A percentile compares a stretch with the other conserved stretches of the same genome.
These are phyloP conservation scores for Thelaira solivaga DNA, from an alignment of 2,888 invertebrate genomes.

Conservation along the genomic window DNA sequence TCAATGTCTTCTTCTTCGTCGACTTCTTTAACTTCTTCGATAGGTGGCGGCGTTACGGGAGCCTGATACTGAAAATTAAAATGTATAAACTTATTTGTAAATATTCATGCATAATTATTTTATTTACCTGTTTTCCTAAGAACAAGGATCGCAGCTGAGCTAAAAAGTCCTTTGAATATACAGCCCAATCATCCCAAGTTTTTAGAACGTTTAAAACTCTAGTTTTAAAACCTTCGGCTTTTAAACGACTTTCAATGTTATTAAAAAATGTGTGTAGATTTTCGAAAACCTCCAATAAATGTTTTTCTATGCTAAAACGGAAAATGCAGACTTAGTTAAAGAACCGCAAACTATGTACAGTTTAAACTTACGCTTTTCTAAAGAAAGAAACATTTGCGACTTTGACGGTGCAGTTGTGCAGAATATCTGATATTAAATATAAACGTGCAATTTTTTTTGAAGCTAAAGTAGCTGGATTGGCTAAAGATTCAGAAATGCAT, in stretches of 20 bases:
- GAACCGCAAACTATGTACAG: background rate
- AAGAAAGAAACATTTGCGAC: slow-evolving; percentile 97
- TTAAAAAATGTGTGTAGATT: slow-evolving; percentile 85
- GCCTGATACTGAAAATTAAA: slow-evolving; percentile 62
- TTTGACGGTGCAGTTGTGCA: slow-evolving; percentile 97
- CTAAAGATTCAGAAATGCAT: slow-evolving; percentile 91
- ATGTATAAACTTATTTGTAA: background rate
- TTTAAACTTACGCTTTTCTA: slow-evolving; percentile 84
- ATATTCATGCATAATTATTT: background rate
- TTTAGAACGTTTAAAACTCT: slow-evolving; percentile 92
- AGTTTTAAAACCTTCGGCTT: slow-evolving; percentile 97
- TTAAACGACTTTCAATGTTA: slow-evolving; percentile 87
- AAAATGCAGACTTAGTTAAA: background rate
- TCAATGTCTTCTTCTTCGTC: slow-evolving; percentile 76
- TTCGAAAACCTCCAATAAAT: slow-evolving; percentile 87
- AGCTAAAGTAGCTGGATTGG: slow-evolving; percentile 86
- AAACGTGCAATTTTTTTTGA: slow-evolving; percentile 94
- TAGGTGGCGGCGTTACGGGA: slow-evolving; percentile 65
- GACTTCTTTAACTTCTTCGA: slow-evolving; percentile 69
- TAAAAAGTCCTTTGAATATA: slow-evolving; percentile 95
- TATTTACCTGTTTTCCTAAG: slow-evolving; percentile 82
- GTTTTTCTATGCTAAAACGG: slow-evolving; percentile 85
- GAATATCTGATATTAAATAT: slow-evolving; percentile 96
- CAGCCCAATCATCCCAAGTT: slow-evolving; percentile 98
- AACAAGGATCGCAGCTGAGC: slow-evolving; percentile 92